These are phyloP conservation scores for Acanthopagrus latus DNA, from an alignment of 2,797 vertebrate genomes.

Conservation along the genomic window DNA sequence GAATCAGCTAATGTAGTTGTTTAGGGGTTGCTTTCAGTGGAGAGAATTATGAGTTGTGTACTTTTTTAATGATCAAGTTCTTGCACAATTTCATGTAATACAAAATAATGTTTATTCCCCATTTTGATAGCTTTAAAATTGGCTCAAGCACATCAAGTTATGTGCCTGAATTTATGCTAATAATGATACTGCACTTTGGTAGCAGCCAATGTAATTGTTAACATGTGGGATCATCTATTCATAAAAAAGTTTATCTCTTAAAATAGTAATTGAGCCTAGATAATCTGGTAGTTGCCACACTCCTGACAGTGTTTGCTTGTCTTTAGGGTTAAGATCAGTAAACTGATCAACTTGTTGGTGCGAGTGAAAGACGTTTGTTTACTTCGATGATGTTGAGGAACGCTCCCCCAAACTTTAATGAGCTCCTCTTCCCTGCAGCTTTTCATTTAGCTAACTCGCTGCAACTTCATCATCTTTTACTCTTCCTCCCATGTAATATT, in stretches of 20 bases:
- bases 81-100: too few species aligned
- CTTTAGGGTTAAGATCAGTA: neutral
- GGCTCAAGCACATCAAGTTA: neutral
- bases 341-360: too few species aligned
- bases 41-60: neutral
- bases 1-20: neutral
- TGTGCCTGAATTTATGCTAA: neutral
- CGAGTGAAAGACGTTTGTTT: neutral
- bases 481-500: neutral
- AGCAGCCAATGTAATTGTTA: neutral
- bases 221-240: neutral
- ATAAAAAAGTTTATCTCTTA: neutral
- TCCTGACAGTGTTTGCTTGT: neutral
- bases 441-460: neutral
- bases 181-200: neutral
- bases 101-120: neutral
- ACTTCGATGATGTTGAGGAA: neutral
- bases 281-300: neutral
- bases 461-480: neutral
- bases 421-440: constrained; percentile 5
- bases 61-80: neutral
- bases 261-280: neutral
- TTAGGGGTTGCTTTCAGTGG: neutral
- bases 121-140: neutral
- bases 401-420: neutral